Conservation (phyloP, 2,888 invertebrate species). For the Drosophila helvetica region DNA sequence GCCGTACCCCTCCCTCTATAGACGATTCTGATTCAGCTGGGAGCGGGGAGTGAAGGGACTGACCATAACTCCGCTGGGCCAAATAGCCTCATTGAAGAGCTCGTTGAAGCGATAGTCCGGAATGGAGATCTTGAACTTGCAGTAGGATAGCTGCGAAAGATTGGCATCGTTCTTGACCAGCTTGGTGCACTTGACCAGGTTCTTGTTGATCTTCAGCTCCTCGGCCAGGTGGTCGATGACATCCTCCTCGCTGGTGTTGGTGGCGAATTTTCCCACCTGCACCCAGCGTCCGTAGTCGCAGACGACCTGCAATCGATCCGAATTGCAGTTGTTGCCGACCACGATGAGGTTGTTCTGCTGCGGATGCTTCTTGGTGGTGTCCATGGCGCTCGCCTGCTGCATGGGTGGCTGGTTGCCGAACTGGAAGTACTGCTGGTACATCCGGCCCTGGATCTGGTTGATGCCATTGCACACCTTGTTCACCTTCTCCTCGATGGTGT, state of each 20-base stretch:
- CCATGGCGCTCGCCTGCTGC: constrained; percentile 58
- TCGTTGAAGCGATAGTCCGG: constrained; percentile 82
- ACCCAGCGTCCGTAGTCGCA: constrained; percentile 82
- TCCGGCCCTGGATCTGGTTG: constrained; percentile 81
- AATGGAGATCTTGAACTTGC: constrained; percentile 82
- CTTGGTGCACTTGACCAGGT: constrained; percentile 81
- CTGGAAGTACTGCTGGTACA: constrained; percentile 82
- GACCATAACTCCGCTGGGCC: constrained; percentile 82
- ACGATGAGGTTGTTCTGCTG: constrained; percentile 81
- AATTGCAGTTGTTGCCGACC: constrained; percentile 82
- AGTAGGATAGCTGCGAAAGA: constrained; percentile 80
- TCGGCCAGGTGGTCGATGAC: constrained; percentile 81
- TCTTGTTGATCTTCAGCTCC: constrained; percentile 81
- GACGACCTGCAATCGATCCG: constrained; percentile 81
- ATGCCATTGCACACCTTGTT: constrained; percentile 81
- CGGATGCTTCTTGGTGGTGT: constrained; percentile 71
- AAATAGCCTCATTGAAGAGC: constrained; percentile 82
- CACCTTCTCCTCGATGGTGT: constrained; percentile 81
- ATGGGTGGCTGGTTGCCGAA: constrained; percentile 76
- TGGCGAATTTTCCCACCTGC: constrained; percentile 81
- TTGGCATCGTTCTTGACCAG: constrained; percentile 82
- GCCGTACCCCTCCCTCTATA: constrained; percentile 63
- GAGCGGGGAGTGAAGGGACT: constrained; percentile 82
- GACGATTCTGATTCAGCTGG: constrained; percentile 82
- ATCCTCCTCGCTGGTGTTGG: constrained; percentile 81